Evolutionary conservation across 2,113 vertebrate species (phyloP), one percentile per base, ranked within the genome.

Genomic region (Labrus mixtus): DNA sequence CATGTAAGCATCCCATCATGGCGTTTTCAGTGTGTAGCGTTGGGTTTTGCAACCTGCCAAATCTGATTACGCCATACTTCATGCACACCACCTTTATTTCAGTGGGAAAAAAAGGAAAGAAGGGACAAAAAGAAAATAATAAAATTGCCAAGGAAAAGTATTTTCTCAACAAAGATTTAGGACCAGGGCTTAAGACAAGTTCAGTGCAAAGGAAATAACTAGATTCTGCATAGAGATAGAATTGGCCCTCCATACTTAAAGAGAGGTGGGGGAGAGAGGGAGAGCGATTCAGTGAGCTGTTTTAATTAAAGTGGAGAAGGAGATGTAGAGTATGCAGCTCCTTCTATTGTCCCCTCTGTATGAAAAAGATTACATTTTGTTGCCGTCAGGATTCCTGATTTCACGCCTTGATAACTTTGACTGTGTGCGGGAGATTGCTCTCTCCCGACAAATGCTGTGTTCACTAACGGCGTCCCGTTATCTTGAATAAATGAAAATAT

Each of bases 321-420:
- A 93, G 88, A 90, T 77, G 85, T 82, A 76, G 82, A 84, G 79
- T 92, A 87, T 88, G 90, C 86, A 71, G 78, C 82, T 83, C 79
- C 72, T 75, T 91, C 91, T 89, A 92, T 94, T 95, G 92, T 94
- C 91, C 92, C 89, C 80, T 88, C 90, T 89, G 88, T 85, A 87
- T 91, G 85, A 91, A 93, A 92, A 90, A 90, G 85, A 93, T 93
- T 92, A 92, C 88, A 91, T 94, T 94, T 91, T 90, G 93, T 93
- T 94, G 89, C 92, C 81, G 87, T 92, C 91, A 94, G 92, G 91
- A 93, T 93, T 94, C 85, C 87, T 90, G 94, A 95, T 93, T 94
- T 93, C 90, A 91, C 74, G 88, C 90, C 83, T 91, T 92, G 93
- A 93, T 94, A 94, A 92, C 85, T 93, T 88, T 78, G 83, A 87